Evolutionary conservation across 2,888 invertebrate species (phyloP).

Genomic region (Scaptomyza caliginosa): DNA sequence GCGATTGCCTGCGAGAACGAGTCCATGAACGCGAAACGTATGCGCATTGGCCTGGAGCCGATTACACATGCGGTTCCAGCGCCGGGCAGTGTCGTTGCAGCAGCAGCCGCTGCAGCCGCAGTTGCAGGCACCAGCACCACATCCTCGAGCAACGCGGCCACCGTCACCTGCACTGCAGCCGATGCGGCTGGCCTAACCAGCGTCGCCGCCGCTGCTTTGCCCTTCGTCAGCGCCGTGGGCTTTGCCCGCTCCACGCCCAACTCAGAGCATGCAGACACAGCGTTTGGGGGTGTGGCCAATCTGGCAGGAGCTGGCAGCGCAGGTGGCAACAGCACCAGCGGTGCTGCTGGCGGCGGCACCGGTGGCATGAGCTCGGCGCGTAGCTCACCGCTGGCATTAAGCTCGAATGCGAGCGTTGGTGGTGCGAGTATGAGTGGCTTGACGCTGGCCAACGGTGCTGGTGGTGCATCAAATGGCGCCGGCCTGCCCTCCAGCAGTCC

Average conservation of each 20-base stretch:
- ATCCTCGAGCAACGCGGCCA: constrained; percentile 74
- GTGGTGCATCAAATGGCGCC: constrained; percentile 75
- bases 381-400: constrained; percentile 82
- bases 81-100: constrained; percentile 81
- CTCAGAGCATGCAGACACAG: constrained; percentile 78
- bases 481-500: constrained; percentile 82
- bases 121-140: constrained; percentile 76
- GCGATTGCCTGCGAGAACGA: constrained; percentile 99
- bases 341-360: constrained; percentile 58
- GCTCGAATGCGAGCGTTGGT: constrained; percentile 80
- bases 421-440: constrained; percentile 77
- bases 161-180: constrained; percentile 73
- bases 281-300: constrained; percentile 75
- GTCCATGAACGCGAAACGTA: constrained; percentile 98
- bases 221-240: constrained; percentile 76
- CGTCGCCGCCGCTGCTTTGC: constrained; percentile 75
- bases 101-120: constrained; percentile 80
- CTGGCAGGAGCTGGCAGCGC: constrained; percentile 61
- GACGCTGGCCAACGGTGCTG: constrained; percentile 77
- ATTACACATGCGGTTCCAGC: constrained; percentile 93
- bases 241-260: constrained; percentile 83
- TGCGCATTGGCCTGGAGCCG: constrained; percentile 97
- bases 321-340: constrained; percentile 55
- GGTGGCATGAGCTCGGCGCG: constrained; percentile 82
- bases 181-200: constrained; percentile 72